Conservation (phyloP, 2,888 invertebrate species). For the Tetragonula carbonaria region DNA sequence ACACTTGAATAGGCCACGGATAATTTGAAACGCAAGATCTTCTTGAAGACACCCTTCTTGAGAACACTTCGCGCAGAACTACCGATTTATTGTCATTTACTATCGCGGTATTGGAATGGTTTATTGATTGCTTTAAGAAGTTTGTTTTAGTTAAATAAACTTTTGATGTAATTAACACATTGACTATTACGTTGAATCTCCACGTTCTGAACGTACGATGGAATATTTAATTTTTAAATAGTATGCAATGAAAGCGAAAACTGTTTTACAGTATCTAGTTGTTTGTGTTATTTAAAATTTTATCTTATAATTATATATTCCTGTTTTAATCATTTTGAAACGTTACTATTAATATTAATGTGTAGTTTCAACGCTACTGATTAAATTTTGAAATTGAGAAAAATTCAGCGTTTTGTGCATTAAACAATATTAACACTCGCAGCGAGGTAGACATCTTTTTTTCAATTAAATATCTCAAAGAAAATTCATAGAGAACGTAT, state of each 20-base stretch:
- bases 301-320: too few relatives aligned
- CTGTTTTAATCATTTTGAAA: too few relatives aligned
- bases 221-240: too few relatives aligned
- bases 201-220: too few relatives aligned
- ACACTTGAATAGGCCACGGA: background rate
- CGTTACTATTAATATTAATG: background rate
- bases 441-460: background rate
- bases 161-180: background rate
- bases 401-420: background rate
- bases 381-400: background rate
- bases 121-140: background rate
- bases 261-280: too few relatives aligned
- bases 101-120: background rate
- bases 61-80: background rate
- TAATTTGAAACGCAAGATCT: constrained; percentile 10
- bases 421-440: background rate
- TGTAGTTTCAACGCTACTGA: background rate
- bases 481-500: too few relatives aligned
- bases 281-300: too few relatives aligned
- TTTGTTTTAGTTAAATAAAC: background rate
- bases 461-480: too few relatives aligned
- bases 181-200: background rate
- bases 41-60: background rate
- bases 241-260: too few relatives aligned
- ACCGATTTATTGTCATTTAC: constrained; percentile 4